Evolutionary conservation across 2,113 vertebrate species (phyloP).

Genomic region (Furnarius figulus): DNA sequence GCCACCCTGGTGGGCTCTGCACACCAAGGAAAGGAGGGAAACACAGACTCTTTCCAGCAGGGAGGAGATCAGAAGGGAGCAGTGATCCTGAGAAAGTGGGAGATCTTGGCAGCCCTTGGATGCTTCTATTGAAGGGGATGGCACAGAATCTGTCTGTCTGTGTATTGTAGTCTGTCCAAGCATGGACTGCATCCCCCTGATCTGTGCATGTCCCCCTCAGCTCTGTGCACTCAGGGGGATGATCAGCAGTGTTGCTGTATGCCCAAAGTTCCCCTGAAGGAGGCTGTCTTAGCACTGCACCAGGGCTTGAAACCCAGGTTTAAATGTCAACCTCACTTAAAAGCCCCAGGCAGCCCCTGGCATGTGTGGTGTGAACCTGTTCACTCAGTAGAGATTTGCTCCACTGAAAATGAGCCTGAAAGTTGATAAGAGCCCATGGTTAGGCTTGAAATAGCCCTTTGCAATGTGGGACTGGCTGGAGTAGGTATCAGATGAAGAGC

Average conservation of each 20-base stretch:
- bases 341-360: not conserved
- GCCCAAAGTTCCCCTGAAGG: not conserved
- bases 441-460: conserved; percentile 24
- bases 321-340: not conserved
- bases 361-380: not conserved
- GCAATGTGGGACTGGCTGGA: not conserved
- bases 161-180: not conserved
- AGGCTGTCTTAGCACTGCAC: not conserved
- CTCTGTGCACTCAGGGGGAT: not conserved
- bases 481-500: not conserved
- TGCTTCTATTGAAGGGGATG: not conserved
- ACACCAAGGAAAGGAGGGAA: not conserved
- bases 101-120: not conserved
- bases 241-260: not conserved
- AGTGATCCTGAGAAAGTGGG: not conserved
- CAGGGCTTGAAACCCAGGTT: not conserved
- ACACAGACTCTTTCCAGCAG: not conserved
- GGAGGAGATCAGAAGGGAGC: not conserved
- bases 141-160: not conserved
- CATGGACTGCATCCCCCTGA: not conserved
- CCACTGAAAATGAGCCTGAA: conserved; percentile 19
- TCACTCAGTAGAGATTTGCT: not conserved
- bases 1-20: not conserved
- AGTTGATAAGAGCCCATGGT: conserved; percentile 27
- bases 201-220: not conserved